Conservation (phyloP, 2,888 invertebrate genomes). For the Heliconius erato region DNA sequence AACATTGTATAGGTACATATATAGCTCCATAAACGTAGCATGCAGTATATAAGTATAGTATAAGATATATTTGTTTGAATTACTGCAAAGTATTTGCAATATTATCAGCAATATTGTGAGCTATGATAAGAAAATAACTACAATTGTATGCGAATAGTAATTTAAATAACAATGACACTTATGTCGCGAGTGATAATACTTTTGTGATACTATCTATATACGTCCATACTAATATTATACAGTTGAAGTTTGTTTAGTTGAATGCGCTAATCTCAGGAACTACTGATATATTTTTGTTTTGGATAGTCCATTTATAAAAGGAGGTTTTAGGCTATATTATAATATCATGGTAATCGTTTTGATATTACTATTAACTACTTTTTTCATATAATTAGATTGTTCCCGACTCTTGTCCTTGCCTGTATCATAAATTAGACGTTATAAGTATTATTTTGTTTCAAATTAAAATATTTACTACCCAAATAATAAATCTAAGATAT, state of each 20-base stretch:
- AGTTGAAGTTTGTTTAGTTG: neutral
- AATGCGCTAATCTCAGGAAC: neutral
- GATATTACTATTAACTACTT: too few species aligned
- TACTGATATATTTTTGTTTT: neutral
- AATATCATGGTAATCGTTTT: too few species aligned
- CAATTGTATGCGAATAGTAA: neutral
- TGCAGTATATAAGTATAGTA: neutral
- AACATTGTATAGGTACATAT: too few species aligned
- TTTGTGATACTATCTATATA: too few species aligned
- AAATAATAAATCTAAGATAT: too few species aligned
- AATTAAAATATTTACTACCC: too few species aligned
- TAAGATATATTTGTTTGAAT: neutral
- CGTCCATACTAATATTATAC: too few species aligned
- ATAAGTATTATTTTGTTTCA: neutral
- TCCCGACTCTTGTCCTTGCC: neutral
- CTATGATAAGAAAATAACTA: conserved; percentile 8
- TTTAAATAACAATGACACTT: neutral
- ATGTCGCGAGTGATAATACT: neutral
- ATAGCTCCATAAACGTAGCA: neutral
- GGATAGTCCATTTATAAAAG: neutral
- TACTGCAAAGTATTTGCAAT: neutral
- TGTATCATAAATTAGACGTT: neutral
- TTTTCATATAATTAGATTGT: neutral
- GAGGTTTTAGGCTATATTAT: too few species aligned
- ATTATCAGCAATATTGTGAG: neutral